phyloP scores from a whole-genome alignment of 2,888 invertebrate species.

The Rotaria magnacalcarata region DNA sequence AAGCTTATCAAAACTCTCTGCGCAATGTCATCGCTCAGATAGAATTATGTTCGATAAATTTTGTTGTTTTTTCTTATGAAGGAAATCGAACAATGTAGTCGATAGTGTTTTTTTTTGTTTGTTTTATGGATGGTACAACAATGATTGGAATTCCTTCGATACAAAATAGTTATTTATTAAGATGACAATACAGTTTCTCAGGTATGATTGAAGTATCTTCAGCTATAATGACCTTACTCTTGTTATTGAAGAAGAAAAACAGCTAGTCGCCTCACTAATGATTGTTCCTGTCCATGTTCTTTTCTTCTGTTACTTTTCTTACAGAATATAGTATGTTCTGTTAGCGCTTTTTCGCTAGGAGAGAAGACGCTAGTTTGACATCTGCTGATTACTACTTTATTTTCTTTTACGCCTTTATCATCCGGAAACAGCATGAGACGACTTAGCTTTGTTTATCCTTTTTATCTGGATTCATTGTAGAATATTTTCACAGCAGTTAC shows the following conservation, averaged over 20 bases:
- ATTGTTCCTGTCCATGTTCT: background rate
- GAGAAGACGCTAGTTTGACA: background rate
- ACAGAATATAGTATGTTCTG: background rate
- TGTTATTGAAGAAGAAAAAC: background rate
- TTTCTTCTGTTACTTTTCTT: background rate
- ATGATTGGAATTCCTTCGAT: background rate
- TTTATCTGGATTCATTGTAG: background rate
- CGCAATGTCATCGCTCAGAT: too few species aligned
- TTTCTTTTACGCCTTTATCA: background rate
- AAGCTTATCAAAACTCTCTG: too few species aligned
- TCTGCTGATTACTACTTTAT: background rate
- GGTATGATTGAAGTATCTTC: background rate
- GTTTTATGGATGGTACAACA: background rate
- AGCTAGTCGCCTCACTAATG: background rate
- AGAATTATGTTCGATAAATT: too few species aligned
- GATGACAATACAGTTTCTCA: background rate
- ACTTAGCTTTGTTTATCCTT: background rate
- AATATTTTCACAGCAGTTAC: background rate
- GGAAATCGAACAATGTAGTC: too few species aligned
- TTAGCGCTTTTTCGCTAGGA: background rate
- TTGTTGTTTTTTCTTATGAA: too few species aligned
- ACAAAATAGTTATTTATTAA: background rate
- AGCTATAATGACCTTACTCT: background rate
- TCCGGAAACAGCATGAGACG: background rate
- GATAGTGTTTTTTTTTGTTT: background rate